phyloP scores from a whole-genome alignment of 2,113 vertebrate genomes.

The Oxyruncus cristatus region DNA sequence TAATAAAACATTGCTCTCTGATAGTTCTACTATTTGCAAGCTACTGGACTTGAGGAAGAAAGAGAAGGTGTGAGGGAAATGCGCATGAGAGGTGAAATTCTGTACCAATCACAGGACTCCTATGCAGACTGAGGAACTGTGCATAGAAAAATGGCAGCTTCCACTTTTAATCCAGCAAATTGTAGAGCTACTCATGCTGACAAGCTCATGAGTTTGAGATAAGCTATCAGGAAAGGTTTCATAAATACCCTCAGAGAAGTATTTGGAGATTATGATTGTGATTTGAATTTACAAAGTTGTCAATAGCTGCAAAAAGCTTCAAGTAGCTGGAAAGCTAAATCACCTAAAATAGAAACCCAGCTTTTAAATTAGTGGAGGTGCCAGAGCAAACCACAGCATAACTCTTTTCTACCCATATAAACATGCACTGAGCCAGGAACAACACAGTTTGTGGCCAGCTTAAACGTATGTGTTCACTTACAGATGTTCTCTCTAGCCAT shows the following conservation, averaged over 20 bases:
- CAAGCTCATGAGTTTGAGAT: background rate
- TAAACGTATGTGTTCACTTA: background rate
- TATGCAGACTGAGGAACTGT: background rate
- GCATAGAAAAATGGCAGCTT: background rate
- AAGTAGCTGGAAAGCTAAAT: background rate
- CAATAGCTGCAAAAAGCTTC: background rate
- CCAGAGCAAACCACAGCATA: background rate
- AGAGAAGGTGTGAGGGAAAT: background rate
- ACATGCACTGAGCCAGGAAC: background rate
- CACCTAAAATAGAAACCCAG: background rate
- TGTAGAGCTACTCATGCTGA: background rate
- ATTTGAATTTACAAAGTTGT: background rate
- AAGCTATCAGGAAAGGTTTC: background rate
- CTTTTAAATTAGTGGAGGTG: background rate
- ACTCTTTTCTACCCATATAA: background rate
- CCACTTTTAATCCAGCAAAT: background rate
- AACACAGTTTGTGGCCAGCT: rapidly evolving
- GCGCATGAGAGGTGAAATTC: background rate
- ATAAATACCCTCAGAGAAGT: background rate
- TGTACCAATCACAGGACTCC: background rate
- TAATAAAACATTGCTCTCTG: background rate
- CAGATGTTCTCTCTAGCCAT: background rate
- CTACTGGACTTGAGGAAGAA: background rate
- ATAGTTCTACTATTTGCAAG: background rate
- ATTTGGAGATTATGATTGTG: background rate